These are phyloP conservation scores for Sycobia sp. DNA, from an alignment of 1,140 invertebrate species.

Conservation along the genomic window DNA sequence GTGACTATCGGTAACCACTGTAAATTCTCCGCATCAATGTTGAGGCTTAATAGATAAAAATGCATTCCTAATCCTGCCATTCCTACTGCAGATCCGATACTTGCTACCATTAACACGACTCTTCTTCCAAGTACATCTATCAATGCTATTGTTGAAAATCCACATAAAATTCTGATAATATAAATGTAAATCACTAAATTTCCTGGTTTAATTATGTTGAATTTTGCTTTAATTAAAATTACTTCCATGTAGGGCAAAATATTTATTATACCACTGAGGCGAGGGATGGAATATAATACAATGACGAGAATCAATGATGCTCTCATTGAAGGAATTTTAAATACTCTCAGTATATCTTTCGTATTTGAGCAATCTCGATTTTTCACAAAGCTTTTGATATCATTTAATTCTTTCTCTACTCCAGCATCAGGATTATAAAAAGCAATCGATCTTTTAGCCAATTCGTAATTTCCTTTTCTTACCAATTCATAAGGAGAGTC, in stretches of 20 bases:
- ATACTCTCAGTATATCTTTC: neutral
- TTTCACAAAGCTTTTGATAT: neutral
- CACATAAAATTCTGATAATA: conserved; percentile 67
- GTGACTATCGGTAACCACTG: conserved; percentile 37
- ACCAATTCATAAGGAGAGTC: conserved; percentile 8
- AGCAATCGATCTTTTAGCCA: neutral
- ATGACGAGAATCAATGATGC: conserved; percentile 69
- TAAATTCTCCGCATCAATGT: conserved; percentile 48
- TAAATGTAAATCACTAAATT: conserved; percentile 70
- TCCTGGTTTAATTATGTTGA: conserved; percentile 54
- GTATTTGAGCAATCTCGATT: neutral
- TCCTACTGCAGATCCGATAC: conserved; percentile 60
- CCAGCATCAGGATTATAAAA: neutral
- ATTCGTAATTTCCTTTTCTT: neutral
- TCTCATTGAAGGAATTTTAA: conserved; percentile 39
- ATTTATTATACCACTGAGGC: conserved; percentile 76
- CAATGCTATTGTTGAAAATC: conserved; percentile 65
- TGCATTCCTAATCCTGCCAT: conserved; percentile 64
- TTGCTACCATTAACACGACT: conserved; percentile 69
- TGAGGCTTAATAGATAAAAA: conserved; percentile 64
- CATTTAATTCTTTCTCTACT: neutral
- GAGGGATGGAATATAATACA: conserved; percentile 73
- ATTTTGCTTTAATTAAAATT: conserved; percentile 69
- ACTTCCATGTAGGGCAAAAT: conserved; percentile 75
- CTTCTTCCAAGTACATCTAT: conserved; percentile 75